Percentiles rank a stretch among this genome's conserved stretches.
These are phyloP conservation scores for Pyrrhia umbra DNA, from an alignment of 2,888 invertebrate species.

Conservation along the genomic window DNA sequence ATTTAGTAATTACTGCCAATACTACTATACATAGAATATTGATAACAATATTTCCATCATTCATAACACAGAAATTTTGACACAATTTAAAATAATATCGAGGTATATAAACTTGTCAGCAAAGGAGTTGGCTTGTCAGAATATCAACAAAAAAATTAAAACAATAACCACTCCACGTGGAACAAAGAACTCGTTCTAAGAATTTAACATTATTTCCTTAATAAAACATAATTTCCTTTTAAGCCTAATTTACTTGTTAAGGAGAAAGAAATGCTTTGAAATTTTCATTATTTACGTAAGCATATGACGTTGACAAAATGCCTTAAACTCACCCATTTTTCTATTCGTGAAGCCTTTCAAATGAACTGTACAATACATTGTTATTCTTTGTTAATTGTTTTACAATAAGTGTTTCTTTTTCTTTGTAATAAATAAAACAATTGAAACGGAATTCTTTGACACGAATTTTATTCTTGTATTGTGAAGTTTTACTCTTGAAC, in stretches of 20 bases:
- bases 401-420: conserved; percentile 39
- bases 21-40: no score
- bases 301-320: conserved; percentile 18
- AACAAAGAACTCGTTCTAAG: no score
- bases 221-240: background rate
- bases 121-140: no score
- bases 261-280: background rate
- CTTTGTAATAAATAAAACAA: conserved; percentile 38
- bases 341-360: conserved; percentile 25
- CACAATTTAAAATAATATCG: no score
- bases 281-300: conserved; percentile 20
- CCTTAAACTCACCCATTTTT: conserved; percentile 22
- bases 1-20: no score
- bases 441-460: conserved; percentile 20
- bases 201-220: no score
- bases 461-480: conserved; percentile 1
- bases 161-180: no score
- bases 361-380: conserved; percentile 29
- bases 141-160: no score
- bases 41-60: no score
- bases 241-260: no score
- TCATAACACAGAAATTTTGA: no score
- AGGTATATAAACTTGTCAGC: no score
- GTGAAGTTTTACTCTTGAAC: background rate
- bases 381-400: conserved; percentile 38